A percentile compares a stretch with the other conserved stretches of the same genome.
These are phyloP conservation scores for Hypercompe scribonia DNA, from an alignment of 2,888 invertebrate species.

Conservation along the genomic window DNA sequence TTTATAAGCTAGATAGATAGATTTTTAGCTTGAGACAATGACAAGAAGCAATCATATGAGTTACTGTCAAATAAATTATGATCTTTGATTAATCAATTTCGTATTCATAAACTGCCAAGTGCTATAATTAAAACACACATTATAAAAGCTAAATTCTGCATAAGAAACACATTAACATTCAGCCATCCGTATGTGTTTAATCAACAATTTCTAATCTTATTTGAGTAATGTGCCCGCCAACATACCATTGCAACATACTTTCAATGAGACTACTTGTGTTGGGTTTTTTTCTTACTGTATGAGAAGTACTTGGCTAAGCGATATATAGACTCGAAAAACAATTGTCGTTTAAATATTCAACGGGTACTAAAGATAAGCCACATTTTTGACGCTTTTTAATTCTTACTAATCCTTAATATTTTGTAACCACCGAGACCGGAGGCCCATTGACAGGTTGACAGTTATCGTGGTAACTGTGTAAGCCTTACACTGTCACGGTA, in stretches of 20 bases:
- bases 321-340: background rate
- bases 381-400: background rate
- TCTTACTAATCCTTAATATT: too few species aligned
- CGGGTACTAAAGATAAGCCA: background rate
- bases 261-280: constrained; percentile 40
- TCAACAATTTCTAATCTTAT: constrained; percentile 41
- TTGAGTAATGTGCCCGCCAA: constrained; percentile 25
- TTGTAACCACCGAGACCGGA: too few species aligned
- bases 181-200: constrained; percentile 6
- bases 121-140: background rate
- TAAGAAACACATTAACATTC: background rate
- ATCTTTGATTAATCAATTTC: background rate
- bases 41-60: background rate
- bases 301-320: background rate
- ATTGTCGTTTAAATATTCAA: background rate
- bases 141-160: background rate
- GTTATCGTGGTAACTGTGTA: too few species aligned
- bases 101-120: background rate
- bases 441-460: too few species aligned
- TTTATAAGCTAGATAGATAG: too few species aligned
- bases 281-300: background rate
- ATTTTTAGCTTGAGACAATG: background rate
- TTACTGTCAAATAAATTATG: background rate
- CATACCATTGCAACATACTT: too few species aligned
- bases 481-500: too few species aligned